phyloP scores from a whole-genome alignment of 2,797 vertebrate species.

The Paratrypauchen microcephalus region DNA sequence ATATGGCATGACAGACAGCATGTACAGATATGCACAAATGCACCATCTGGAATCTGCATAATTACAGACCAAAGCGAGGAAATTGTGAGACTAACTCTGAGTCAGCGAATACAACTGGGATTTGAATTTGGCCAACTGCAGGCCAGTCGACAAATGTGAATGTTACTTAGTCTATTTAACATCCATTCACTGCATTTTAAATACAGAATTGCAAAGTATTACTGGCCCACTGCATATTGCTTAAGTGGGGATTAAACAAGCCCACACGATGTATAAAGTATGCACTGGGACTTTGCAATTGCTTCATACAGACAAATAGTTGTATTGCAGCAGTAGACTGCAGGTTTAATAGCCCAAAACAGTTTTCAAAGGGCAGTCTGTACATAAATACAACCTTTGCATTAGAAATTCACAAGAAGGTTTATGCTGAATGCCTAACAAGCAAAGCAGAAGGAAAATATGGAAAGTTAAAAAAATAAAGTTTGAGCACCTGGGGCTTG shows the following conservation, averaged over 20 bases:
- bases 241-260: neutral
- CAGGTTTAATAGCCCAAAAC: conserved; percentile 4
- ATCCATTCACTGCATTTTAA: too few relatives aligned
- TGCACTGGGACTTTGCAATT: neutral
- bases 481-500: conserved; percentile 37
- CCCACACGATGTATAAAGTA: neutral
- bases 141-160: too few relatives aligned
- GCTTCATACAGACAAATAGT: neutral
- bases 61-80: neutral
- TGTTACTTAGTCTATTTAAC: too few relatives aligned
- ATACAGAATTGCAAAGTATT: neutral
- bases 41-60: neutral
- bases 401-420: conserved; percentile 11
- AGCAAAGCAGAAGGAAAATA: conserved; percentile 12
- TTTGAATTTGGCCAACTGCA: too few relatives aligned
- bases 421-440: conserved; percentile 30
- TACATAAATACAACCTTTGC: conserved; percentile 25
- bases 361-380: conserved; percentile 32
- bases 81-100: neutral
- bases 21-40: neutral
- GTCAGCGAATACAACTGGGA: too few relatives aligned
- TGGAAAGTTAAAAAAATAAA: conserved; percentile 17
- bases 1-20: neutral
- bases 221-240: neutral
- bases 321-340: neutral